Evolutionary conservation across 92 coral and sea anemone species (phyloP).

Genomic region (Zoanthus solanderi): DNA sequence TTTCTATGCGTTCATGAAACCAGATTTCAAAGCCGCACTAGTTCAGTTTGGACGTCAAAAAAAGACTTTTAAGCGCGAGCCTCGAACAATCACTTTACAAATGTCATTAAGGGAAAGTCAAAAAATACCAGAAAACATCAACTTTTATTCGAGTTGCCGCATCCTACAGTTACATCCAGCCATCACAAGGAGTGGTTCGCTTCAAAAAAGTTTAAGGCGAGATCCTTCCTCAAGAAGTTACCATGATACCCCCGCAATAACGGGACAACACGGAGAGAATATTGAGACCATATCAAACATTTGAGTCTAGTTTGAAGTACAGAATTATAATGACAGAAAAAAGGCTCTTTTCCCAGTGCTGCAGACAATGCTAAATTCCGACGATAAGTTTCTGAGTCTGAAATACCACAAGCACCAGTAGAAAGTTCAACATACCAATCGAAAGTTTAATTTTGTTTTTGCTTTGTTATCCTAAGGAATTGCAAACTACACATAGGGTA

Average conservation of each 20-base stretch:
- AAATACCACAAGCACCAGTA: no score
- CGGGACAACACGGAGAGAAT: no score
- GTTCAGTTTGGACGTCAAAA: not conserved
- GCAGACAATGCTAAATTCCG: no score
- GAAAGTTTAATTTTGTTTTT: no score
- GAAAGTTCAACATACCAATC: no score
- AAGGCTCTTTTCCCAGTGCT: no score
- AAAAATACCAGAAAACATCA: slow-evolving; percentile 7
- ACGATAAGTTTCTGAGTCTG: no score
- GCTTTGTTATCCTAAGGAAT: no score
- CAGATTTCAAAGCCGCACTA: slow-evolving; percentile 26
- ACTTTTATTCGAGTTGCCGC: slow-evolving; percentile 17
- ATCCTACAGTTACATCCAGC: not conserved
- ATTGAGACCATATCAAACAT: no score
- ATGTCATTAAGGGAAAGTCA: slow-evolving; percentile 7
- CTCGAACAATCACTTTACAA: slow-evolving; percentile 5
- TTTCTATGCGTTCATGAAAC: slow-evolving; percentile 47
- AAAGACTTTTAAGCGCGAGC: not conserved
- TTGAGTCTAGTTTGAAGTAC: no score
- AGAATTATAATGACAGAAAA: no score
- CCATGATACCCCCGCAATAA: not conserved
- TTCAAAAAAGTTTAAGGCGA: slow-evolving; percentile 19
- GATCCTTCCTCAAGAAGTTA: not conserved
- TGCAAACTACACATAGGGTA: no score
- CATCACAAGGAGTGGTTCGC: not conserved